These are phyloP conservation scores for Typhlichthys subterraneus DNA, from an alignment of 2,797 vertebrate genomes.

Conservation along the genomic window DNA sequence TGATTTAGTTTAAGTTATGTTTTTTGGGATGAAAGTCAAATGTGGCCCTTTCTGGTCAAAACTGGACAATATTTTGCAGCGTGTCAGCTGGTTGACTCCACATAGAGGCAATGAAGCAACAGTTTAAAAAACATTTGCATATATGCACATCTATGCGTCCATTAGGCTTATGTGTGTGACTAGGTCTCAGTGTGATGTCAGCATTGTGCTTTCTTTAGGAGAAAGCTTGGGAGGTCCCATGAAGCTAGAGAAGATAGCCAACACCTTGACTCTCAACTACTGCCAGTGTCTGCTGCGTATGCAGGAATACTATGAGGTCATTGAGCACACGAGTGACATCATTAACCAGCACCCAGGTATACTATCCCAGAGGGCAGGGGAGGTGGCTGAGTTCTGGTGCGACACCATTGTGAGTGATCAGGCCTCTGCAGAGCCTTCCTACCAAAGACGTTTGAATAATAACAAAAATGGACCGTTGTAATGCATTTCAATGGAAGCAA, in stretches of 20 bases:
- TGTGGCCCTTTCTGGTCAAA: too few species aligned
- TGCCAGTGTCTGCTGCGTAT: slow-evolving; percentile 92
- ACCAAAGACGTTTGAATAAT: too few species aligned
- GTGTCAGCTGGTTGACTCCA: too few species aligned
- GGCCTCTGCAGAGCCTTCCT: background rate
- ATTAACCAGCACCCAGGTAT: slow-evolving; percentile 92
- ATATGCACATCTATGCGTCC: too few species aligned
- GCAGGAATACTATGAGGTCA: slow-evolving; percentile 92
- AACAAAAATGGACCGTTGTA: too few species aligned
- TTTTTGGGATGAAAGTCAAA: too few species aligned
- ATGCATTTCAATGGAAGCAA: too few species aligned
- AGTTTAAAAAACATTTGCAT: too few species aligned
- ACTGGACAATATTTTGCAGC: too few species aligned
- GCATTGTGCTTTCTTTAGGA: slow-evolving; percentile 73
- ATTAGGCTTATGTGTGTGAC: slow-evolving; percentile 1
- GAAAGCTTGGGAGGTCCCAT: slow-evolving; percentile 91
- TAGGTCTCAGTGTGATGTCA: background rate
- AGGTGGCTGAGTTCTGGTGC: slow-evolving; percentile 88
- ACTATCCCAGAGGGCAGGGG: slow-evolving; percentile 38
- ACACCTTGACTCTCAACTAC: slow-evolving; percentile 92
- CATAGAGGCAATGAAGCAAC: too few species aligned
- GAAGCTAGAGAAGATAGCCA: slow-evolving; percentile 91
- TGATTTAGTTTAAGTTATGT: too few species aligned
- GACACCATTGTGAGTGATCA: slow-evolving; percentile 79
- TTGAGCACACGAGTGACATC: slow-evolving; percentile 92